Percentiles rank a stretch among this genome's conserved stretches.
Evolutionary conservation across 2,113 vertebrate species (phyloP).

Genomic region (Lepus europaeus): DNA sequence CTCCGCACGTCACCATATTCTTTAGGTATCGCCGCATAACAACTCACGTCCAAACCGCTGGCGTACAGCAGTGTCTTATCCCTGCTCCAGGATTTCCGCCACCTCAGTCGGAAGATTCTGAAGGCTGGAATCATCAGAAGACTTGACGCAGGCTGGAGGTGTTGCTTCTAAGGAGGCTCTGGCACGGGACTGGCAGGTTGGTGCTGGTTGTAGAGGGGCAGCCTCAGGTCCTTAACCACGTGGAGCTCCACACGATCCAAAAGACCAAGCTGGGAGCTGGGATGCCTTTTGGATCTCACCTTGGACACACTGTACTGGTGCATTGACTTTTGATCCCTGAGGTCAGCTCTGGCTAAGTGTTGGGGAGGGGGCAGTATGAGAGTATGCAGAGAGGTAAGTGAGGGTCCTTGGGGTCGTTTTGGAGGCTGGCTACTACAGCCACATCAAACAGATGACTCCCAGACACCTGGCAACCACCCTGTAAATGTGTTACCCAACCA

Average conservation of each 20-base stretch:
- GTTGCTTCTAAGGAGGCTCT: background rate
- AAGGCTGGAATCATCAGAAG: background rate
- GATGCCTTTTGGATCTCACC: background rate
- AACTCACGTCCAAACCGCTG: background rate
- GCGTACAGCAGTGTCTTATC: background rate
- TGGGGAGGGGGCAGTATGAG: background rate
- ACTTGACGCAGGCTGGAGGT: background rate
- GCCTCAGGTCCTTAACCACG: background rate
- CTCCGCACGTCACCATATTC: background rate
- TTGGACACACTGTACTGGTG: background rate
- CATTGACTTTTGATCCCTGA: background rate
- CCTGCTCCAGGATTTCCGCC: background rate
- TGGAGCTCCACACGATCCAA: background rate
- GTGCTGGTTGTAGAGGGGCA: background rate
- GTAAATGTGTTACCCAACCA: background rate
- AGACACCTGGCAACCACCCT: background rate
- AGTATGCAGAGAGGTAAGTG: too few species aligned
- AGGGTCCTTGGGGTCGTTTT: background rate
- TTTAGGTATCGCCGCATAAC: background rate
- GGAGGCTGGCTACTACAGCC: background rate
- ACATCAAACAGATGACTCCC: background rate
- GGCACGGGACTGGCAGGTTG: background rate
- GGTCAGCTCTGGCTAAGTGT: background rate
- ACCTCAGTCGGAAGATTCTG: background rate
- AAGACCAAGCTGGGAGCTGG: background rate